Base-by-base conservation (phyloP, 2,888 invertebrate species). In the Rhogogaster chlorosoma region DNA sequence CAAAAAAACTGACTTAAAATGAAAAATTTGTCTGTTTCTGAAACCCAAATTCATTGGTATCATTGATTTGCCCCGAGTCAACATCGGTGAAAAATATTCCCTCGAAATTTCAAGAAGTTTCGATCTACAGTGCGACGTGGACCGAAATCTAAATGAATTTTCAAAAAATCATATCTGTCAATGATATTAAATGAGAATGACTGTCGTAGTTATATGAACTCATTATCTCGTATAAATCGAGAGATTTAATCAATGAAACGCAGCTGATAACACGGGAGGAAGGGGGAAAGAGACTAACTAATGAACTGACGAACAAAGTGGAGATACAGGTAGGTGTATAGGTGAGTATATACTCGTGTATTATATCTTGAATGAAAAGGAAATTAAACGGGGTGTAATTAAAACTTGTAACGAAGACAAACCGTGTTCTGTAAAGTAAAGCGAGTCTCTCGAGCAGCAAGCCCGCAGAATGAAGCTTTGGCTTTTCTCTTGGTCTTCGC, bases 321-420 rank as follows among this genome's bases (percentile, higher is more conserved):
- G 36, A 36, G n/a, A 32, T 36, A 29, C 15, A 32, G 7, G 36
- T 36, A n/a, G 70, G 70, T 32, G 18, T 18, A 36, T n/a, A 12
- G 32, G 32, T 70, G 9, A 1, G n/a, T 36, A 29, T 64, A 64
- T 36, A 36, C 32, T 29, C n/a, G 70, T 36, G 70, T 32, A 70
- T 42, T 71, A 22, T 42, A 42, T 71, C 75, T 64, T 77, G 82
- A 36, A 45, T 78, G 85, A 85, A 87, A 87, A 88, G 87, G 87
- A 88, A 89, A 88, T 89, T 86, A 87, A 87, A 88, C 86, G 85
- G 86, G 87, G 87, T 89, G 88, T 88, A 89, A 89, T 89, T 89
- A 89, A 89, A 89, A 89, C 87, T 89, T 89, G 86, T 85, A 77
- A 78, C 84, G 84, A 61, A 73, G 53, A 57, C 29, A 53, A 32